A percentile compares a stretch with the other conserved stretches of the same genome.
Evolutionary conservation across 2,797 vertebrate genomes (phyloP).

Genomic region (Crax fasciolata): DNA sequence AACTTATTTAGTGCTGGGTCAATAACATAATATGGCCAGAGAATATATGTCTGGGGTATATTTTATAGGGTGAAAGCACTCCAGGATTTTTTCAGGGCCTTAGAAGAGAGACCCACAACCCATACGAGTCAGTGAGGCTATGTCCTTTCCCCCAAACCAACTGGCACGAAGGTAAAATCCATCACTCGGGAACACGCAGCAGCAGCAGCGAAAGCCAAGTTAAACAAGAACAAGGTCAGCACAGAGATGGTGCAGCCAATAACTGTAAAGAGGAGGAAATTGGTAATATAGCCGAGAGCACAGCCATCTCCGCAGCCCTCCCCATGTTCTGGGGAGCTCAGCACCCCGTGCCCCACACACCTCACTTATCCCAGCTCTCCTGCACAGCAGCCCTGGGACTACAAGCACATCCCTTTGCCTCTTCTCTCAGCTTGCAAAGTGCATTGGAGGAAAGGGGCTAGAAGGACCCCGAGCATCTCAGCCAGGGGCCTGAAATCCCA

Average conservation of each 20-base stretch:
- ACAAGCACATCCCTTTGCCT: fast-evolving
- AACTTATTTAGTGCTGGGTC: neutral
- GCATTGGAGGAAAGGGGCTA: neutral
- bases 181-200: neutral
- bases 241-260: neutral
- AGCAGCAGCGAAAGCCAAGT: neutral
- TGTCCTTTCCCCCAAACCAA: constrained; percentile 19
- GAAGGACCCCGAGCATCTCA: neutral
- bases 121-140: neutral
- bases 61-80: neutral
- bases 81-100: neutral
- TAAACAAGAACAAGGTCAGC: constrained; percentile 44
- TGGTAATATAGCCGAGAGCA: neutral
- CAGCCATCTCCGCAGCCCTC: neutral
- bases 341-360: fast-evolving
- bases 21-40: fast-evolving
- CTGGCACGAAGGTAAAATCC: constrained; percentile 8
- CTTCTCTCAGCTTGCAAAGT: fast-evolving
- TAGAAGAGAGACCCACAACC: neutral
- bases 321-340: fast-evolving
- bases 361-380: neutral
- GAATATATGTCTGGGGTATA: neutral
- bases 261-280: neutral
- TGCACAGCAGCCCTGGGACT: fast-evolving
- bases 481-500: neutral